Percentiles rank a stretch among this genome's conserved stretches.
Evolutionary conservation across 2,113 vertebrate species (phyloP).

Genomic region (Zeus faber): DNA sequence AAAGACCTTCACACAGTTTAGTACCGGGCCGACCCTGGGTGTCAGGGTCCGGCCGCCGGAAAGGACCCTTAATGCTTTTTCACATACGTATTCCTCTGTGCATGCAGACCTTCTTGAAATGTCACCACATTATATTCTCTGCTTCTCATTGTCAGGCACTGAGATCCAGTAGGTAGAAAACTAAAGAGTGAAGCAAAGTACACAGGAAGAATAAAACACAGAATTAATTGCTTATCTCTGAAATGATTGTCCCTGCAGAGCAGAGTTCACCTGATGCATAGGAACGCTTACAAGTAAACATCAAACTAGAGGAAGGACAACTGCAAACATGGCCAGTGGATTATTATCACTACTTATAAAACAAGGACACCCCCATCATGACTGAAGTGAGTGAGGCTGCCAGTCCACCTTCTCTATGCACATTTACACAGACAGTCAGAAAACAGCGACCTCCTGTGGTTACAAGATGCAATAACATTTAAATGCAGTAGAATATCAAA

Average conservation of each 20-base stretch:
- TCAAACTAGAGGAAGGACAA: conserved; percentile 39
- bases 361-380: background rate
- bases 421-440: conserved; percentile 3
- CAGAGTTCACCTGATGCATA: conserved; percentile 49
- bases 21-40: conserved; percentile 1
- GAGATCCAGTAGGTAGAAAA: conserved; percentile 5
- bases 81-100: conserved; percentile 24
- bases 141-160: conserved; percentile 35
- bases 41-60: too few species aligned
- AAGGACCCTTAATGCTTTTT: too few species aligned
- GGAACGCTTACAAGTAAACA: conserved; percentile 57
- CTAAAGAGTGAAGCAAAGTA: conserved; percentile 31
- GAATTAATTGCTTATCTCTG: conserved; percentile 25
- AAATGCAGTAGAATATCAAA: conserved; percentile 16
- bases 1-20: conserved; percentile 14
- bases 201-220: conserved; percentile 35
- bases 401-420: conserved; percentile 11
- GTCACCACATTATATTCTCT: conserved; percentile 6
- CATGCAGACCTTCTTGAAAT: conserved; percentile 11
- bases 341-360: conserved; percentile 20
- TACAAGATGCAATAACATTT: conserved; percentile 9
- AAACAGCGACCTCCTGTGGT: conserved; percentile 58
- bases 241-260: conserved; percentile 52
- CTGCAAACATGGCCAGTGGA: conserved; percentile 36
- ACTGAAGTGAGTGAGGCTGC: conserved; percentile 24